Base-by-base conservation (phyloP, 1,140 invertebrate genomes). In the Solenopsis fugax region DNA sequence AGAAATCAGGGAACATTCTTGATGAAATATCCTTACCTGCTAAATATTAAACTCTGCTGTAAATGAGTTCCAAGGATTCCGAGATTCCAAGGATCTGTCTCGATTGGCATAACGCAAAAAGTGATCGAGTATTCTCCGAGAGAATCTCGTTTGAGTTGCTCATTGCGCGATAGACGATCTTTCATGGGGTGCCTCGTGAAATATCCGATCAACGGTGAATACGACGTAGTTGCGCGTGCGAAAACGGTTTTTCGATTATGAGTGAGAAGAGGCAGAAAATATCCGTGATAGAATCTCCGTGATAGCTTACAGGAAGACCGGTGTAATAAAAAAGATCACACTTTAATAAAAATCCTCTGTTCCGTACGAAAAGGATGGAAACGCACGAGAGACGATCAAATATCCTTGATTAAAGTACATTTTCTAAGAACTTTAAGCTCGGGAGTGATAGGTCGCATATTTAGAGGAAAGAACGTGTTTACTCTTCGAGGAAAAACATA, bases 371-470 rank as follows among this genome's bases (percentile, higher is more conserved):
- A 81, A 81, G 34, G 21, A 56, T 34, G 12, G 10, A 41, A 45
- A 21, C 12, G 21, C 21, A 41, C 3, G 34, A 54, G 13, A 69
- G 34, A 56, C 21, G 52, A 71, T 56, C 12, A 6, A 48, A 5
- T 77, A 80, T 54, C 16, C 62, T 54, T 13, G 48, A 69, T 45
- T 41, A 41, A 56, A n/a, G 21, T 56, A 18, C 5, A 12, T 81
- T 71, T 81, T 29, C 52, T 71, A 45, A 81, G 37, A 37, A 71
- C 64, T 67, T 71, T 41, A 41, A 69, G 5, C 12, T 56, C 21
- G 50, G 4, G 5, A 69, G 58, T 37, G 50, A 24, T 45, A 24
- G 37, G 5, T 80, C n/a, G 13, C 24, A 62, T 18, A n/a, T 10
- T 13, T 41, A 71, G 37, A 16, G 9, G 56, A 81, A 48, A 4